These are phyloP conservation scores for Lasiurus cinereus DNA, from an alignment of 2,113 vertebrate species.

Conservation along the genomic window DNA sequence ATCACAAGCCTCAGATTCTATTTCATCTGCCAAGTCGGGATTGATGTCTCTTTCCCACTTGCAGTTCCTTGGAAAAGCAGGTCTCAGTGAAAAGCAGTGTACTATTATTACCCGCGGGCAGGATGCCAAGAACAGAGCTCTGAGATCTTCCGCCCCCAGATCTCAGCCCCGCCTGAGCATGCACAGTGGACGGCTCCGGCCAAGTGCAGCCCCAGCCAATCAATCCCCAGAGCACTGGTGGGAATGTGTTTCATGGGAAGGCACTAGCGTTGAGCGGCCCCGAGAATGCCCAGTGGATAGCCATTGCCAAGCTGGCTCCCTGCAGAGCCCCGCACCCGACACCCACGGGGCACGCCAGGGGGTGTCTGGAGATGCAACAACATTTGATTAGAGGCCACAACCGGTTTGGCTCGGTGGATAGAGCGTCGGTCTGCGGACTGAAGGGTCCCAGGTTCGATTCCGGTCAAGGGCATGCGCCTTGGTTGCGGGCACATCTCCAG, in stretches of 20 bases:
- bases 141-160: conserved; percentile 31
- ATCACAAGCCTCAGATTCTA: conserved; percentile 55
- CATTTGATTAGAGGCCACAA: background rate
- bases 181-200: background rate
- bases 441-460: too few species aligned
- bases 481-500: too few species aligned
- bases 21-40: conserved; percentile 67
- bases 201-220: background rate
- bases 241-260: conserved; percentile 65
- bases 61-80: conserved; percentile 79
- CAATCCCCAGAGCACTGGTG: conserved; percentile 47
- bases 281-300: background rate
- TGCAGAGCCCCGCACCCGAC: background rate
- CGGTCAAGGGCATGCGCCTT: too few species aligned
- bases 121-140: conserved; percentile 68
- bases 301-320: background rate
- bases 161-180: conserved; percentile 34
- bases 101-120: conserved; percentile 78
- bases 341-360: background rate
- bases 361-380: background rate
- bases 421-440: too few species aligned
- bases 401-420: too few species aligned
- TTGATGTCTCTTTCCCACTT: conserved; percentile 70
- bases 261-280: conserved; percentile 25
- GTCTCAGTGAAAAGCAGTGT: conserved; percentile 68